Percentiles rank a stretch among this genome's conserved stretches.
Evolutionary conservation across 2,888 invertebrate species (phyloP).

Genomic region (Tinea pellionella): DNA sequence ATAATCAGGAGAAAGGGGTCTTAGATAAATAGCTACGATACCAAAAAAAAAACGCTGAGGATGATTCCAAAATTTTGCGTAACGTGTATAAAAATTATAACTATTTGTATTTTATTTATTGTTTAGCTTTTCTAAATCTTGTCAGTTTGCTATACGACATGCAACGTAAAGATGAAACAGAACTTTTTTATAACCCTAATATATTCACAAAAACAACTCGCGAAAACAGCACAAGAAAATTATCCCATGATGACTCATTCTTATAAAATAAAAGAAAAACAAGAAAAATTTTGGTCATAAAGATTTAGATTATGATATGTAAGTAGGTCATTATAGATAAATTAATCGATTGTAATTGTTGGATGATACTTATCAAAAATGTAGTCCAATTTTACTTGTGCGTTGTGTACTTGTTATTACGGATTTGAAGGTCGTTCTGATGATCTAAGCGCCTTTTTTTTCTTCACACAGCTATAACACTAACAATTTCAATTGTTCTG

Average conservation of each 20-base stretch:
- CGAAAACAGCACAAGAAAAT: background rate
- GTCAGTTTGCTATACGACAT: background rate
- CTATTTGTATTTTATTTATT: too few relatives aligned
- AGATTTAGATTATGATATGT: constrained; percentile 5
- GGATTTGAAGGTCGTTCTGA: constrained; percentile 37
- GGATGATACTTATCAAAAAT: background rate
- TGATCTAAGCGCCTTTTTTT: constrained; percentile 61
- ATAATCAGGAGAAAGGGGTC: too few relatives aligned
- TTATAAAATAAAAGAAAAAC: constrained; percentile 25
- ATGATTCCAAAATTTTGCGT: too few relatives aligned
- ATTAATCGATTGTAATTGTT: background rate
- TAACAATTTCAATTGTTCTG: background rate
- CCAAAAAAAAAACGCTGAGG: too few relatives aligned
- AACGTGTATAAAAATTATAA: too few relatives aligned
- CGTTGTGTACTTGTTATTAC: background rate
- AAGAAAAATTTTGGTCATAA: constrained; percentile 24
- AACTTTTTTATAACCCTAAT: background rate
- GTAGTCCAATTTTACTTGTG: background rate
- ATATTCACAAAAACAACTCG: background rate
- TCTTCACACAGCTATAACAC: constrained; percentile 24
- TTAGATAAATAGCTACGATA: too few relatives aligned
- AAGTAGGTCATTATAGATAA: background rate
- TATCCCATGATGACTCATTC: background rate
- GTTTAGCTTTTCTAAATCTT: background rate
- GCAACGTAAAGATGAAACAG: background rate